Base-by-base conservation (phyloP, 1,140 invertebrate species). In the Drosophila rhopaloa region DNA sequence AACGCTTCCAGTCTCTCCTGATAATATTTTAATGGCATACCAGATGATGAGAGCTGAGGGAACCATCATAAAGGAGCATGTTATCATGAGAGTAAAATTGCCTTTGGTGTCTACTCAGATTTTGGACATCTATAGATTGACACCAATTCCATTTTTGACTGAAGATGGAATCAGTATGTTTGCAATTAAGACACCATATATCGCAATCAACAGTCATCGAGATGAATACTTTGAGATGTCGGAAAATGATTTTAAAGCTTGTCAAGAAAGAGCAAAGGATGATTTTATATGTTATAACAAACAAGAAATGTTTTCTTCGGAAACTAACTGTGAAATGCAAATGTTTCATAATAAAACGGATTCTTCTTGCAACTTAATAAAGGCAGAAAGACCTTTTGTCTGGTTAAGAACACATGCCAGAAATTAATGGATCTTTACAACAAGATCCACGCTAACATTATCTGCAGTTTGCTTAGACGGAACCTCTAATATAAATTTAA, bases 11-110 rank as follows among this genome's bases (percentile, higher is more conserved):
- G 19, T 56, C 3, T 24, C 37, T 27, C 19, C 53, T 9, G 19
- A 24, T n/a, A 55, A 14, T 13, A 29, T 53, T 32, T 16, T 37
- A 5, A 51, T 53, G 32, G 14, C 6, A 16, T 53, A 38, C 4
- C 10, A 24, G 14, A 37, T 37, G 2, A 54, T 53, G 32, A 38
- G 14, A 10, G 32, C n/a, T 37, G 32, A 53, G 7, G 10, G 50
- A 35, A 16, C 14, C 3, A 38, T 38, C 5, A 16, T 54, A 8
- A 37, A 38, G 2, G 10, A 54, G 5, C 38, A 16, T 11, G 24
- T 27, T 10, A 41, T 56, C 8, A 56, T 56, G 13, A 56, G 24
- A 14, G 38, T 56, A n/a, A 56, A 6, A 0, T 29, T 56, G 24
- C 24, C 54, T 24, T 56, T 55, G 19, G 11, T 55, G 1, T 55